Evolutionary conservation across 2,888 invertebrate genomes (phyloP).

Genomic region (Ceraclea dissimilis): DNA sequence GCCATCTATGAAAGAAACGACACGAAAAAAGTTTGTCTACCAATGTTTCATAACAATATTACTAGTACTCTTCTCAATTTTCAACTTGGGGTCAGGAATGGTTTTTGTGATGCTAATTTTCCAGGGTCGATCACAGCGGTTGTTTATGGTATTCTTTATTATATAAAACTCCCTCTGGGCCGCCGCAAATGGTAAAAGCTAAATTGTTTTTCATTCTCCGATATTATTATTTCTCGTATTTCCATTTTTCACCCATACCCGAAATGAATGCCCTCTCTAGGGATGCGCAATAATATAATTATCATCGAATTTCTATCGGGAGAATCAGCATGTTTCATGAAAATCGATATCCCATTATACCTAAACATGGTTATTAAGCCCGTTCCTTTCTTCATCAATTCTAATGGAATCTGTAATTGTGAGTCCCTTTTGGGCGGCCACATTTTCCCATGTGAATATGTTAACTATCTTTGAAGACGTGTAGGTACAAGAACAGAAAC

Average conservation of each 20-base stretch:
- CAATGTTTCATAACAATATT: not conserved
- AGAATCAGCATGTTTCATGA: no score
- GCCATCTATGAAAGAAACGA: no score
- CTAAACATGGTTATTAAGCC: no score
- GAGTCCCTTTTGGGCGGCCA: no score
- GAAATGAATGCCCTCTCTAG: not conserved
- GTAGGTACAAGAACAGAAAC: no score
- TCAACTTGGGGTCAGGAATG: not conserved
- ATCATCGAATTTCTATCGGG: no score
- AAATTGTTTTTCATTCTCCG: not conserved
- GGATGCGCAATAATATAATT: not conserved
- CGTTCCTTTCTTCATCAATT: no score
- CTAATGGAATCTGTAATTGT: no score
- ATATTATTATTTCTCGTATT: not conserved
- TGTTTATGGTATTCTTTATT: conserved; percentile 5
- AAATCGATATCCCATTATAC: no score
- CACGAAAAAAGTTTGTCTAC: no score
- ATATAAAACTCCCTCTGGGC: conserved; percentile 4
- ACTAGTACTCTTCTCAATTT: not conserved
- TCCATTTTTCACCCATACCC: not conserved
- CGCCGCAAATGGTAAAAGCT: conserved; percentile 2
- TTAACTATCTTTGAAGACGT: no score
- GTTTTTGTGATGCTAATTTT: conserved; percentile 5
- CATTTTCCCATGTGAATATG: no score
- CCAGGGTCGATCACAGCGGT: not conserved